Base-by-base conservation (phyloP, 2,888 invertebrate species). In the Adelphocoris suturalis region DNA sequence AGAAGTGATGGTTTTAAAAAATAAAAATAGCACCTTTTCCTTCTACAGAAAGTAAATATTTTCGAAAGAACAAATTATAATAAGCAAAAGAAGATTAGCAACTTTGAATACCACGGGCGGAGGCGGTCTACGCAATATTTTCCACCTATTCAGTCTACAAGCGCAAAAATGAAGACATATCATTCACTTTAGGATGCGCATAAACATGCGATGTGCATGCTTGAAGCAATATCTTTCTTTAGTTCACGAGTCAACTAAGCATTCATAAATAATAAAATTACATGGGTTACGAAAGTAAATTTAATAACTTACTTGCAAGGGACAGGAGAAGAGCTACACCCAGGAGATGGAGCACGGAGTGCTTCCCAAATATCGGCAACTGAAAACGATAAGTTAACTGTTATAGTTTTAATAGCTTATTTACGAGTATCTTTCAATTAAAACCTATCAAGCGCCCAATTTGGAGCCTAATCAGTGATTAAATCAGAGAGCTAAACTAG, bases 331-430 rank as follows among this genome's bases (percentile, higher is more conserved):
- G 28, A 1, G 47, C n/a, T 9, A 37, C 46, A 37, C 78, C 78
- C 78, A 78, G 47, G 16, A 78, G 46, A 16, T 78, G 78, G 47
- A 78, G 78, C 78, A 78, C 78, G 4, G 47, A n/a, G 78, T 78
- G 78, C 78, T 78, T 78, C 78, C 78, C 78, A 78, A 46, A 13
- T 46, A 46, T 78, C 78, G 47, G 78, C 78, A 47, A 78, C 78
- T 78, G 78, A 4, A 78, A 78, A 37, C 37, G 37, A 37, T 37
- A 37, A 37, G 7, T 7, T 2, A n/a, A n/a, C n/a, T n/a, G n/a
- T n/a, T n/a, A n/a, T n/a, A n/a, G n/a, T n/a, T n/a, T n/a, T n/a
- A n/a, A n/a, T n/a, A n/a, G n/a, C n/a, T n/a, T n/a, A n/a, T n/a
- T n/a, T n/a, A n/a, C n/a, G n/a, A n/a, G n/a, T n/a, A n/a, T n/a